Evolutionary conservation across 2,888 invertebrate genomes (phyloP), one percentile per base, ranked within the genome.

Genomic region (Cartodere bifasciata): DNA sequence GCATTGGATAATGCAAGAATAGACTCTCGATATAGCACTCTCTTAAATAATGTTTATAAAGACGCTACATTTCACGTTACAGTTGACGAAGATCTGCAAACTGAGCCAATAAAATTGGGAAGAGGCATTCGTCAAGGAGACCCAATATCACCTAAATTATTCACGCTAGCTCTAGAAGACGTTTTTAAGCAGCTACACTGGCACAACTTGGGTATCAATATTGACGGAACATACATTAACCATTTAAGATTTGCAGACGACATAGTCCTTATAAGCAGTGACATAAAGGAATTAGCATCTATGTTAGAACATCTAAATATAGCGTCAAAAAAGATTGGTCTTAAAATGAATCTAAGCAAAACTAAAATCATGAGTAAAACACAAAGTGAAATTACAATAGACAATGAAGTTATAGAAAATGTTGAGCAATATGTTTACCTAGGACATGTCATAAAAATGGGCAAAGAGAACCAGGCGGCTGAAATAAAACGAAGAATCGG

Each of bases 1-100:
- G 42, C 39, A 16, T 29, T 42, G 32, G 26, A 39, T 14, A 26
- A 35, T 14, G 35, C 38, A 2, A 12, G 26, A 23, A 27, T 26
- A 26, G 25, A 38, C 25, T 26, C 28, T 21, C 25, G 10, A 12
- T 13, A 16, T 21, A 23, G 6, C 7, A 7, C 7, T 12, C 10
- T 23, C 7, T 7, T 23, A 5, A 5, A 23, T 6, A 23, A 7
- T 9, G 12, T 5, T 6, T 23, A 23, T 12, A 11, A 7, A 23
- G 5, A n/a, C 24, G 10, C 24, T 13, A 23, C 24, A 9, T 23
- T 23, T 13, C 24, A 23, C 11, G 24, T 23, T 12, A 23, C 7
- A 23, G 13, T 23, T 10, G 13, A 7, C 5, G 6, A 23, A 6
- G 24, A 23, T 6, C 5, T 23, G 5, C 6, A 5, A 23, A 23